Evolutionary conservation across 2,113 vertebrate species (phyloP).

Genomic region (Ameiurus melas): DNA sequence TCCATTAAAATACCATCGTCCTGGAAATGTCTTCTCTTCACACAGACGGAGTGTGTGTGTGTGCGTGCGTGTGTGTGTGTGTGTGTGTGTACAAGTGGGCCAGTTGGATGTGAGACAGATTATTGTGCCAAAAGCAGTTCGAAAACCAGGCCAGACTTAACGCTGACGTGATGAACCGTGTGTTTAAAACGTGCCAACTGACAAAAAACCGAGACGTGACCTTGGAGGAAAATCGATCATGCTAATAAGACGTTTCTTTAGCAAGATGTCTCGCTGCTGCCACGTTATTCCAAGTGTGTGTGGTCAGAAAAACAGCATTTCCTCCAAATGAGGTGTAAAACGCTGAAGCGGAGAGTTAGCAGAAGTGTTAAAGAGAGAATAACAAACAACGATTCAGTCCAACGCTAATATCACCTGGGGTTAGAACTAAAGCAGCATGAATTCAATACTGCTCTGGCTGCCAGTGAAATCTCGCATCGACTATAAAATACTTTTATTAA

Average conservation of each 20-base stretch:
- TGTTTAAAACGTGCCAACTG: constrained; percentile 31
- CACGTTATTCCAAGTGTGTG: not conserved
- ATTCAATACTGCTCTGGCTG: too few relatives aligned
- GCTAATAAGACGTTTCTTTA: not conserved
- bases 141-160: constrained; percentile 67
- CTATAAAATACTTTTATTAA: too few relatives aligned
- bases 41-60: constrained; percentile 40
- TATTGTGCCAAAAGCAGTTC: constrained; percentile 58
- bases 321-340: not conserved
- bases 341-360: not conserved
- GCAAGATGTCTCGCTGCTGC: not conserved
- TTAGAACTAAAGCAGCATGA: not conserved
- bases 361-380: not conserved
- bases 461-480: too few relatives aligned
- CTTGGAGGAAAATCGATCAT: not conserved
- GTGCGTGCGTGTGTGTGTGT: constrained; percentile 16
- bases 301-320: not conserved
- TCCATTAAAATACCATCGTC: constrained; percentile 2
- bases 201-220: constrained; percentile 25
- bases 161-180: constrained; percentile 34
- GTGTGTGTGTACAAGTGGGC: constrained; percentile 68
- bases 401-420: not conserved
- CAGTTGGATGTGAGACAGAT: constrained; percentile 66
- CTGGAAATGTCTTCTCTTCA: constrained; percentile 19
- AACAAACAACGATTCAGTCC: not conserved